Base-by-base conservation (phyloP, 2,888 invertebrate genomes). In the Deilephila elpenor region DNA sequence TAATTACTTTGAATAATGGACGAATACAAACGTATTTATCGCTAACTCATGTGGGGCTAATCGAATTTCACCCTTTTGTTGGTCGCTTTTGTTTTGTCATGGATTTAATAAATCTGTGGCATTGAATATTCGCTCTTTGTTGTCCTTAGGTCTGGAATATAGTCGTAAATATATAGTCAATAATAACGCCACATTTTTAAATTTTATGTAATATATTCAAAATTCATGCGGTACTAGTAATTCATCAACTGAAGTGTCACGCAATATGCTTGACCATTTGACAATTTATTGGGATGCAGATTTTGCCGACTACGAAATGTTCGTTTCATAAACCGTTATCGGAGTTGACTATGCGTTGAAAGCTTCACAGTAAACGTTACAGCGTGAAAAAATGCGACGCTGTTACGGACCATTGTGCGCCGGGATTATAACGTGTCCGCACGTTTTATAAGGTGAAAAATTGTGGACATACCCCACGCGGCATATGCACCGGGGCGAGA, bases 1-100 rank as follows among this genome's bases (percentile, higher is more conserved):
- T 91, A 90, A 92, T 91, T 89, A 87, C 87, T 88, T 85, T 89
- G 86, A 90, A 91, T 89, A 87, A 90, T 87, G 84, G 86, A 84
- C 79, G 80, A 81, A 79, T 84, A 80, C 79, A 82, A 80, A 80
- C 76, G 79, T 84, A 83, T 85, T 84, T 84, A 86, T 86, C 81
- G 79, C 77, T 80, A 83, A 81, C 79, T 84, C 77, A 79, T 75
- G 78, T 80, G 76, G 79, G 81, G 80, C 77, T 80, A 82, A 82
- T 78, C 76, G 74, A 78, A 74, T 74, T 79, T 76, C 73, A 73
- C 74, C 71, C 74, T 78, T 84, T 72, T 60, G 67, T 67, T 73
- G 25, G 44, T 72, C 60, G 53, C 34, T 70, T 60, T 70, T 60
- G 51, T 70, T 70, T 34, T 60, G 19, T 73, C 7, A 59, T 59